Conservation (phyloP, 2,113 vertebrate genomes). For the Xyrauchen texanus region DNA sequence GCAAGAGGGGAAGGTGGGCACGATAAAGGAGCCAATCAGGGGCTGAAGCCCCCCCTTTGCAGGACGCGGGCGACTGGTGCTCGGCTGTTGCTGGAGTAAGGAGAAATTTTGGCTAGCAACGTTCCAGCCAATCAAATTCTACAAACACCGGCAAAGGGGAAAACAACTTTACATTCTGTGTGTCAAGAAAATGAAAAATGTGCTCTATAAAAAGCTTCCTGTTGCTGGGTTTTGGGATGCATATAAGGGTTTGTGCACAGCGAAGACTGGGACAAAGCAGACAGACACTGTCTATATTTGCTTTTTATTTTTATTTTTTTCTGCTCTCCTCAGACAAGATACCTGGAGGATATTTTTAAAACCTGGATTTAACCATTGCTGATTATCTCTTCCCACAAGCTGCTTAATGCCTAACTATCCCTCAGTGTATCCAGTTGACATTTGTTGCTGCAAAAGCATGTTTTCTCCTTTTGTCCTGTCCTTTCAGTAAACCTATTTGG, state of each 20-base stretch:
- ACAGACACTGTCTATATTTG: conserved; percentile 35
- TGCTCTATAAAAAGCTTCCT: conserved; percentile 51
- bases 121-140: conserved; percentile 72
- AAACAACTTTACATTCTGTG: conserved; percentile 75
- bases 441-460: conserved; percentile 30
- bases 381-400: conserved; percentile 18
- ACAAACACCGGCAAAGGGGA: conserved; percentile 64
- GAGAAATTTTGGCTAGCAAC: conserved; percentile 75
- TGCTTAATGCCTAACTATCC: background rate
- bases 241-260: conserved; percentile 26
- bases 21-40: conserved; percentile 68
- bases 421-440: conserved; percentile 12
- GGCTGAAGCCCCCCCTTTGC: conserved; percentile 59
- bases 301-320: conserved; percentile 41
- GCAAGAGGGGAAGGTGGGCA: conserved; percentile 60
- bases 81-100: conserved; percentile 65
- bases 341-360: conserved; percentile 60
- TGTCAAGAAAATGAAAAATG: conserved; percentile 59
- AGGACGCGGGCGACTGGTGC: conserved; percentile 54
- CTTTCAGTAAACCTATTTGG: conserved; percentile 44
- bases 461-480: conserved; percentile 24
- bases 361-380: conserved; percentile 21
- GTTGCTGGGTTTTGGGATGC: conserved; percentile 52
- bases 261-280: background rate
- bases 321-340: conserved; percentile 46